Conservation (phyloP, 2,888 invertebrate species). For the Bruchidius siliquastri region DNA sequence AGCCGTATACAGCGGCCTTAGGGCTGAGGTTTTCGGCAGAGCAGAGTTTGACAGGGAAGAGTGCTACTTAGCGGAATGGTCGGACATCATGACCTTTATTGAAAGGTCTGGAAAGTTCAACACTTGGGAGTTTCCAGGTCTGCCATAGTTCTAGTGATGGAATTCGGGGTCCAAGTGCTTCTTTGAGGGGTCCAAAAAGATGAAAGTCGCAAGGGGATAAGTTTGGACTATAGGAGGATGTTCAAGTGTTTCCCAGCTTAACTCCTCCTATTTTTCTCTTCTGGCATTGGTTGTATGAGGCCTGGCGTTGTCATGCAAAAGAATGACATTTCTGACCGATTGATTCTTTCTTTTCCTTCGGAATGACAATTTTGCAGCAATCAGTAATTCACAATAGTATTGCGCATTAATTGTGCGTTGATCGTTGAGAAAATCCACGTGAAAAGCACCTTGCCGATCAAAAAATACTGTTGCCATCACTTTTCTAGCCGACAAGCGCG, state of each 20-base stretch:
- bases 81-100: too few species aligned
- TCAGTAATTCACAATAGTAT: conserved; percentile 8
- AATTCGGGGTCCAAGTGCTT: conserved; percentile 22
- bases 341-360: background rate
- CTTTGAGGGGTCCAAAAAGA: conserved; percentile 29
- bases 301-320: conserved; percentile 11
- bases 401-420: conserved; percentile 3
- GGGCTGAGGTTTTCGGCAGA: too few species aligned
- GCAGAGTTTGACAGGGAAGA: too few species aligned
- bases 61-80: too few species aligned
- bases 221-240: conserved; percentile 22
- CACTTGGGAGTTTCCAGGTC: too few species aligned
- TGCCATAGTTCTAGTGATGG: too few species aligned
- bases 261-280: conserved; percentile 8
- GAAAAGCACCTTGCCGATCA: background rate
- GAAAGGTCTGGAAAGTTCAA: too few species aligned
- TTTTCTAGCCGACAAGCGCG: conserved; percentile 3
- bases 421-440: conserved; percentile 1
- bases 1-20: too few species aligned
- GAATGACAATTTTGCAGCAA: conserved; percentile 5
- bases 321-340: conserved; percentile 2
- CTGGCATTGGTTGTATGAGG: conserved; percentile 6
- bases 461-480: background rate
- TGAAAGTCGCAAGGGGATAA: conserved; percentile 30
- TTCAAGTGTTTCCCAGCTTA: conserved; percentile 9